Evolutionary conservation across 1,140 invertebrate genomes (phyloP).

Genomic region (Pseudobourletiella spinata): DNA sequence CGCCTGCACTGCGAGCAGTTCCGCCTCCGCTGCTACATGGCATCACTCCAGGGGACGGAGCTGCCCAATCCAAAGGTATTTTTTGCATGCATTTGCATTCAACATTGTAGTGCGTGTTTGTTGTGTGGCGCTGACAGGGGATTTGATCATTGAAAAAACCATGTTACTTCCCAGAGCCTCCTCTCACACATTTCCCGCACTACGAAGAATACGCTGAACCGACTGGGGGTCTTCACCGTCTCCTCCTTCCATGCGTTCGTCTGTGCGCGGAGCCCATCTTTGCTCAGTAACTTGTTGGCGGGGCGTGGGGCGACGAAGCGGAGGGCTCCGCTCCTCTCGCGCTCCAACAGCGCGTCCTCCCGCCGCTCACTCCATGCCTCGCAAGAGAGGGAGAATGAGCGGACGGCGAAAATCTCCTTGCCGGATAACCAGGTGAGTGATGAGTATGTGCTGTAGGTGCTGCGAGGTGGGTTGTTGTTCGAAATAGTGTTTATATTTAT

Average conservation of each 20-base stretch:
- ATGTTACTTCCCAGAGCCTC: too few species aligned
- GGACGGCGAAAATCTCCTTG: slow-evolving; percentile 75
- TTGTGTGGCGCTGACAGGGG: too few species aligned
- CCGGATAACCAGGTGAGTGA: slow-evolving; percentile 66
- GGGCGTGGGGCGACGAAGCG: slow-evolving; percentile 52
- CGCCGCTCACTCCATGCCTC: slow-evolving; percentile 49
- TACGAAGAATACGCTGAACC: slow-evolving; percentile 89
- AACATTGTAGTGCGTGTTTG: too few species aligned
- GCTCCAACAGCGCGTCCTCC: slow-evolving; percentile 67
- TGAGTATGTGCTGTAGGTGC: too few species aligned
- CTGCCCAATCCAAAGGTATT: slow-evolving; percentile 96
- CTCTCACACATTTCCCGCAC: slow-evolving; percentile 88
- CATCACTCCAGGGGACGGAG: slow-evolving; percentile 88
- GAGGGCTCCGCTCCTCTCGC: slow-evolving; percentile 55
- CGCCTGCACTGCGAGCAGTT: slow-evolving; percentile 94
- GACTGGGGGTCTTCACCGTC: slow-evolving; percentile 92
- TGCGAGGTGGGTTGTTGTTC: too few species aligned
- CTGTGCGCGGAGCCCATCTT: slow-evolving; percentile 82
- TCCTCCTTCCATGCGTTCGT: slow-evolving; percentile 97
- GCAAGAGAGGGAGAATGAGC: slow-evolving; percentile 70
- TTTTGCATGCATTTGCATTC: neutral
- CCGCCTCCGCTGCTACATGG: slow-evolving; percentile 90
- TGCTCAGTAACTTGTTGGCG: slow-evolving; percentile 83
- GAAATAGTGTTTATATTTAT: too few species aligned
- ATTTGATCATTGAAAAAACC: too few species aligned